Percentiles rank a stretch among this genome's conserved stretches.
phyloP scores from a whole-genome alignment of 2,888 invertebrate species.

The Cataglyphis cursor region DNA sequence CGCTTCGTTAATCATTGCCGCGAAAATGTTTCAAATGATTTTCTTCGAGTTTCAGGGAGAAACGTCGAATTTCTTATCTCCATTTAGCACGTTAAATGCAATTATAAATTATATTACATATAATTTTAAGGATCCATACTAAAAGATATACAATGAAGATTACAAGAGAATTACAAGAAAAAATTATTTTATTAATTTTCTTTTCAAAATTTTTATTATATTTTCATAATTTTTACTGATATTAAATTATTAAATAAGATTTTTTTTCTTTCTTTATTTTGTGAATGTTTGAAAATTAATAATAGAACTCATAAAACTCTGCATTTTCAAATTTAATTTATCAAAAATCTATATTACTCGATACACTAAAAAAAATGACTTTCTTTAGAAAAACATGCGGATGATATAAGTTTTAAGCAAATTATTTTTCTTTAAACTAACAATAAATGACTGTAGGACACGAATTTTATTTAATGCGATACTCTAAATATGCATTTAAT shows the following conservation, averaged over 20 bases:
- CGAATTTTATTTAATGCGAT: neutral
- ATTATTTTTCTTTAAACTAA: neutral
- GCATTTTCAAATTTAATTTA: neutral
- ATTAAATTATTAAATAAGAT: neutral
- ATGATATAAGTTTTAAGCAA: neutral
- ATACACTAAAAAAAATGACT: neutral
- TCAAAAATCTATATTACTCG: neutral
- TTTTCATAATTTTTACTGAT: neutral
- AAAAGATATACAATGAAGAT: neutral
- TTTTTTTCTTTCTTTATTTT: neutral
- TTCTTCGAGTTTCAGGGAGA: constrained; percentile 8
- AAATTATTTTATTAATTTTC: neutral
- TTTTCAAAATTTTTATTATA: neutral
- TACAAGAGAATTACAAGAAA: neutral
- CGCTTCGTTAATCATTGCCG: constrained; percentile 72
- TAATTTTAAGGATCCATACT: neutral
- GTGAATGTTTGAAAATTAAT: neutral
- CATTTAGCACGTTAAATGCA: neutral
- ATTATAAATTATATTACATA: neutral
- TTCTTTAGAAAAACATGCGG: neutral
- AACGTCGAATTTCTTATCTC: constrained; percentile 44
- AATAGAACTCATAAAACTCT: neutral
- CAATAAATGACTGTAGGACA: neutral
- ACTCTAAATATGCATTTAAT: neutral
- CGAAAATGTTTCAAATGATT: constrained; percentile 12